These are phyloP conservation scores for Penaeus monodon DNA, from an alignment of 2,888 invertebrate genomes.

Conservation along the genomic window DNA sequence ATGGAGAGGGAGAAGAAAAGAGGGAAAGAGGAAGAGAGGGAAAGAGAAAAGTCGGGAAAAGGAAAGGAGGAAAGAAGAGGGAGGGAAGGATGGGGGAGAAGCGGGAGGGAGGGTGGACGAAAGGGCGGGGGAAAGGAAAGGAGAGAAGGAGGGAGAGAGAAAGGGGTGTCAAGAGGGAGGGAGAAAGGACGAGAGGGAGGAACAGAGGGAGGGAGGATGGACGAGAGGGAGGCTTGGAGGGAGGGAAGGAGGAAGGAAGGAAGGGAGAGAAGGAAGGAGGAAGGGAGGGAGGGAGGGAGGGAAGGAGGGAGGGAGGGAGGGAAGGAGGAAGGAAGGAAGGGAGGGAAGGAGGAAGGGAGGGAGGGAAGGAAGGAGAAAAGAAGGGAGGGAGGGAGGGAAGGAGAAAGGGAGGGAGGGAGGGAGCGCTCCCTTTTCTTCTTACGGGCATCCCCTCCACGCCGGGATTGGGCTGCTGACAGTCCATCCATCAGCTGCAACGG, in stretches of 20 bases:
- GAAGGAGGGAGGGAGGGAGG: no score
- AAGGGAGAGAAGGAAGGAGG: no score
- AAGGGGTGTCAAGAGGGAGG: no score
- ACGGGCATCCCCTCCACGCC: constrained; percentile 55
- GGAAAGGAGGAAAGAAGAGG: background rate
- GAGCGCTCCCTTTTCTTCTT: constrained; percentile 41
- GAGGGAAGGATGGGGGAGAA: background rate
- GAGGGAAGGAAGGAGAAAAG: no score
- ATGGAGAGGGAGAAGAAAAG: background rate
- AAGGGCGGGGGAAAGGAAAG: no score
- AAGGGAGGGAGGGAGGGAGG: no score
- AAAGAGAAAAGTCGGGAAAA: no score
- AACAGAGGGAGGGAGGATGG: background rate
- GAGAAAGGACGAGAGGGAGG: no score
- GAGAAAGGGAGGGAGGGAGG: no score
- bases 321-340: background rate
- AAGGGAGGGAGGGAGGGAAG: no score
- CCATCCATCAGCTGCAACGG: constrained; percentile 64
- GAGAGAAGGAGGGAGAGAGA: no score
- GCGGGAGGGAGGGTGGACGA: background rate
- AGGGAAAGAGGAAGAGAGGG: background rate
- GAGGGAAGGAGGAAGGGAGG: background rate
- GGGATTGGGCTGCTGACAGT: constrained; percentile 63
- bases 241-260: background rate
- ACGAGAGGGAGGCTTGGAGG: background rate